Evolutionary conservation across 2,113 vertebrate genomes (phyloP), one percentile per base, ranked within the genome.

Genomic region (Ochotona princeps): DNA sequence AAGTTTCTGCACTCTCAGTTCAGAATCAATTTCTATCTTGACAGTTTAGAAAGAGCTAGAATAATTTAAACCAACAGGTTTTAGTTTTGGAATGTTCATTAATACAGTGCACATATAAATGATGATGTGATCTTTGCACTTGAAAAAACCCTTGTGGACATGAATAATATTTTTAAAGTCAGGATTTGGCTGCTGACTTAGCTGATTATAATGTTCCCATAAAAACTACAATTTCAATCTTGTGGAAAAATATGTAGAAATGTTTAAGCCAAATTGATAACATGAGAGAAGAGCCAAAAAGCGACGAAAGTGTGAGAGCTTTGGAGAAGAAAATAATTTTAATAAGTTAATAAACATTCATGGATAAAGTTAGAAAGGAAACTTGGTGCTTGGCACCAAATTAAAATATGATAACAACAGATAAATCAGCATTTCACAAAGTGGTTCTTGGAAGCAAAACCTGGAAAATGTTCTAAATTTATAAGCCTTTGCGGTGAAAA

Each of bases 271-370:
- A 95, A 87, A 87, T 38, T 70, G 11, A 89, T 81, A 57, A 92
- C 8, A 65, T 5, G 75, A 44, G 26, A 89, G 38, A 87, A 73
- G 4, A 81, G 79, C 57, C 69, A 85, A 90, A 65, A 94, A 60
- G 0, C 13, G 12, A 35, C 23, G 44, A 2, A 65, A 73, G 23
- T 17, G 21, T 65, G 44, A 2, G 13, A 65, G 30, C n/a, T 86
- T 47, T 47, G 11, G 28, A 93, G 49, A 87, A 5, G 28, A 79
- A 74, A n/a, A 70, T 75, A 88, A 28, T 25, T 75, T 72, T 49
- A 49, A 69, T 86, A 82, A 93, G 84, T 81, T 76, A 85, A 80
- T 66, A 84, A 93, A 51, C 26, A 78, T 82, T 93, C 91, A 10
- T 14, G 3, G 38, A 76, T 49, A 87, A 66, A 78, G 21, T 92